These are phyloP conservation scores for Lithophane semibrunnea DNA, from an alignment of 2,888 invertebrate species.

Conservation along the genomic window DNA sequence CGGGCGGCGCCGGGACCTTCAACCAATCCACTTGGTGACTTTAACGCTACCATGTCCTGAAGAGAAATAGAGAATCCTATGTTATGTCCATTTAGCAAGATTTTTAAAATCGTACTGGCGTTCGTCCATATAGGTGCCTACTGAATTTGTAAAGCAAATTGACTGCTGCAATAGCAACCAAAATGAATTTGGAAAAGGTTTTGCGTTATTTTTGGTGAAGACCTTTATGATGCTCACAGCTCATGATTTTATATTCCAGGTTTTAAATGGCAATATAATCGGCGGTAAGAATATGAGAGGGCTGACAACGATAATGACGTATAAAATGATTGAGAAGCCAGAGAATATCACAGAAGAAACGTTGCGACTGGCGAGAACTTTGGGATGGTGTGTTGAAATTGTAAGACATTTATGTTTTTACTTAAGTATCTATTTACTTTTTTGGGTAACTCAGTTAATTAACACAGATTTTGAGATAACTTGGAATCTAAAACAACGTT, in stretches of 20 bases:
- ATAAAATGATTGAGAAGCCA: constrained; percentile 92
- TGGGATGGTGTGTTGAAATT: constrained; percentile 98
- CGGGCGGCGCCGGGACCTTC: not conserved
- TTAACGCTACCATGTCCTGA: not conserved
- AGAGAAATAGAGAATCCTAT: not conserved
- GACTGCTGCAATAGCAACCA: not conserved
- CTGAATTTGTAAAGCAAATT: not conserved
- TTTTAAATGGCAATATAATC: constrained; percentile 95
- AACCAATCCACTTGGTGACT: not conserved
- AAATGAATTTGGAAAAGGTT: not conserved
- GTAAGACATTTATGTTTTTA: constrained; percentile 86
- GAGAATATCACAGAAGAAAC: constrained; percentile 93
- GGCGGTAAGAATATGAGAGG: constrained; percentile 95
- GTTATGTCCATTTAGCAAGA: not conserved
- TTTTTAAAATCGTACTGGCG: not conserved
- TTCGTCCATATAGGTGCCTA: not conserved
- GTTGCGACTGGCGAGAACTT: constrained; percentile 92
- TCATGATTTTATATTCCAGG: constrained; percentile 80
- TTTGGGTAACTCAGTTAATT: not conserved
- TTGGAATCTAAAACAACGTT: not conserved
- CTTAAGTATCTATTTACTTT: too few relatives aligned
- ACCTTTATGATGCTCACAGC: not conserved
- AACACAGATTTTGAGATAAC: not conserved
- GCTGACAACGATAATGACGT: constrained; percentile 92
- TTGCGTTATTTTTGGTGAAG: not conserved